Base-by-base conservation (phyloP, 2,113 vertebrate species). In the Sorex fumeus region DNA sequence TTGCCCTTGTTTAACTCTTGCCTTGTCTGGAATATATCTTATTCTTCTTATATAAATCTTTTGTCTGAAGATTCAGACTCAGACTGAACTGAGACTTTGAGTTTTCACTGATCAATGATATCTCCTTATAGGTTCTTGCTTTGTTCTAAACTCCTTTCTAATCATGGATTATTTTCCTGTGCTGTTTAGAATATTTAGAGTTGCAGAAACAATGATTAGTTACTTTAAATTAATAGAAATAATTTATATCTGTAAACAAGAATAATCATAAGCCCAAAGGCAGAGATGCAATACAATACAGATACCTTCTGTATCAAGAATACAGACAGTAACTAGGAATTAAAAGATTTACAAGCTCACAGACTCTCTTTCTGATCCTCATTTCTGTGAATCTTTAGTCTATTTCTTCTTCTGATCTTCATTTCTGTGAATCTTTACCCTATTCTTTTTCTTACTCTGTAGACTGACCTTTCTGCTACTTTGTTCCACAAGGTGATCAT, bases 401-500 rank as follows among this genome's bases (percentile, higher is more conserved):
- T 12, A 18, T 57, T 47, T 47, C 11, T 47, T 47, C 11, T 47
- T 47, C 11, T 47, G 11, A 47, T 47, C 11, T 21, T 11, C 19
- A n/a, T n/a, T n/a, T n/a, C n/a, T n/a, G n/a, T n/a, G n/a, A n/a
- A 50, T 50, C 5, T 13, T 7, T 90, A 28, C 1, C 3, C 4
- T 2, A 28, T 28, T 57, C 7, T n/a, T 21, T 85, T 6, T 78
- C 5, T 79, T 91, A 8, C 13, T 80, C 60, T 82, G 40, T 6
- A 34, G 34, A 50, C 47, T 32, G 19, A 53, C 12, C 66, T 87
- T 80, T 27, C n/a, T 66, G 6, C 28, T 72, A 28, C 32, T 90
- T 13, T 95, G 3, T 90, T 75, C 30, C 3, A 27, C 10, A 91
- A 75, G 40, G 15, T 50, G 19, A 88, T 62, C 92, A 70, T 88